Percentiles rank a stretch among this genome's conserved stretches.
Evolutionary conservation across 2,113 vertebrate genomes (phyloP).

Genomic region (Larimichthys polyactis): DNA sequence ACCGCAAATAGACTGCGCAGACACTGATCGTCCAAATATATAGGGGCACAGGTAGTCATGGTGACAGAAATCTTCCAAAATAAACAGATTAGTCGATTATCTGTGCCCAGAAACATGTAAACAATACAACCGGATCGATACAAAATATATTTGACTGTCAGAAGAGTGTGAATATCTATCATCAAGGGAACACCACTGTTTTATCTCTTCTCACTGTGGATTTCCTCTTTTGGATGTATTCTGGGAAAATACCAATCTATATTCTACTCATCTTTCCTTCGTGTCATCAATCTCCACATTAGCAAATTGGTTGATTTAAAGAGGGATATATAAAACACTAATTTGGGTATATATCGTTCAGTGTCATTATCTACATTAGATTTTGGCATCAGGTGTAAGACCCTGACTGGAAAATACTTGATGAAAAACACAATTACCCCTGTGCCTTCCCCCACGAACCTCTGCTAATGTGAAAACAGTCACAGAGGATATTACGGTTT

Average conservation of each 20-base stretch:
- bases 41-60: slow-evolving; percentile 60
- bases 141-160: slow-evolving; percentile 79
- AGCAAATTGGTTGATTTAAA: slow-evolving; percentile 59
- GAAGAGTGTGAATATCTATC: slow-evolving; percentile 66
- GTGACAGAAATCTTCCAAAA: slow-evolving; percentile 73
- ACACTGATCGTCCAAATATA: slow-evolving; percentile 21
- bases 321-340: slow-evolving; percentile 49
- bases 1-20: slow-evolving; percentile 41
- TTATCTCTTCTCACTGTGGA: slow-evolving; percentile 44
- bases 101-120: slow-evolving; percentile 82
- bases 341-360: slow-evolving; percentile 51
- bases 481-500: slow-evolving; percentile 62
- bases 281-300: slow-evolving; percentile 59
- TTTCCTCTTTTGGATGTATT: slow-evolving; percentile 65
- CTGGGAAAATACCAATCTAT: slow-evolving; percentile 76
- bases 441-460: slow-evolving; percentile 60
- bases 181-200: slow-evolving; percentile 66
- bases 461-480: slow-evolving; percentile 53
- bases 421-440: slow-evolving; percentile 62
- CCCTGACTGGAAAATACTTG: slow-evolving; percentile 66
- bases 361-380: slow-evolving; percentile 64
- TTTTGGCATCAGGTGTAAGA: slow-evolving; percentile 66
- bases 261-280: slow-evolving; percentile 70
- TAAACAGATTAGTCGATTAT: slow-evolving; percentile 78
- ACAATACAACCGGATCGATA: slow-evolving; percentile 82